phyloP scores from a whole-genome alignment of 2,113 vertebrate genomes.

The Stigmatopora argus region DNA sequence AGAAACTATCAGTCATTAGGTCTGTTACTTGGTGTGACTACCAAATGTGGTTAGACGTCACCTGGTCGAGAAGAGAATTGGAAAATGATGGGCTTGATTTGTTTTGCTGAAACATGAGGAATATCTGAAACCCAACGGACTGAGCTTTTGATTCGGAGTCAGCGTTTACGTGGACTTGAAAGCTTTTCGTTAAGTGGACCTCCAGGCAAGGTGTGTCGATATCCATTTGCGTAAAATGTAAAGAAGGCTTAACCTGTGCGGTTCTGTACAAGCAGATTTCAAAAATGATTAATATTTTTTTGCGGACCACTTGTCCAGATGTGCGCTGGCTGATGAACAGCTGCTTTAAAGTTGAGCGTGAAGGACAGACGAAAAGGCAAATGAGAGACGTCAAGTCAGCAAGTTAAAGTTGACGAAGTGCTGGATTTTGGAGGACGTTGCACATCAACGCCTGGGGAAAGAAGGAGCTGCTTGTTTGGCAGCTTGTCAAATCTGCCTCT shows the following conservation, averaged over 20 bases:
- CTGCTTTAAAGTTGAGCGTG: conserved; percentile 3
- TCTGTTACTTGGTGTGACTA: neutral
- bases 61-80: neutral
- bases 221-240: conserved; percentile 28
- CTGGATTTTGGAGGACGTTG: conserved; percentile 22
- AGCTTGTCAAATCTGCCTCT: conserved; percentile 36
- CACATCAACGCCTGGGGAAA: conserved; percentile 20
- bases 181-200: conserved; percentile 38
- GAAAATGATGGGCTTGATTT: conserved; percentile 31
- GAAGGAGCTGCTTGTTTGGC: conserved; percentile 35
- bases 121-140: conserved; percentile 33
- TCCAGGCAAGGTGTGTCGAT: conserved; percentile 27
- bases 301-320: neutral
- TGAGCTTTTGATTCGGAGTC: conserved; percentile 36
- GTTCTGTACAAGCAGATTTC: neutral
- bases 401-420: conserved; percentile 34
- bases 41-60: conserved; percentile 5
- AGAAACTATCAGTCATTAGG: neutral
- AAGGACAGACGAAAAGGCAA: conserved; percentile 17
- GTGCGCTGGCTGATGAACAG: neutral
- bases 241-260: neutral
- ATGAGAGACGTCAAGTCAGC: conserved; percentile 13
- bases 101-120: conserved; percentile 31
- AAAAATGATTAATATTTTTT: neutral
- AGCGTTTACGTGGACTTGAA: conserved; percentile 28